phyloP scores from a whole-genome alignment of 2,113 vertebrate genomes.

The Channa maculata region DNA sequence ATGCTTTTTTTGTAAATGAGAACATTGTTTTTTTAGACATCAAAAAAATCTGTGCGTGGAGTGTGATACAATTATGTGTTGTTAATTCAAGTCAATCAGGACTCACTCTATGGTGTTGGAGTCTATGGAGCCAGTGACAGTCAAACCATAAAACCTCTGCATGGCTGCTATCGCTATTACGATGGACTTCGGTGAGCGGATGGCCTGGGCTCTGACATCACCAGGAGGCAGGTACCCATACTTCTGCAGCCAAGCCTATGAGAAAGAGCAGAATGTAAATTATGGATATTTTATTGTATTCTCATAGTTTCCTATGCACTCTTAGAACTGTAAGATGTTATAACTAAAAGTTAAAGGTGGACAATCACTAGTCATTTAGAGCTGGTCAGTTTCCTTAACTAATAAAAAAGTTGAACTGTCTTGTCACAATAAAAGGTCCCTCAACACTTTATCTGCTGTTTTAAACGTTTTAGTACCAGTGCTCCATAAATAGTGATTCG shows the following conservation, averaged over 20 bases:
- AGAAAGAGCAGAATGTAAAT: conserved; percentile 12
- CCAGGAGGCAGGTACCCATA: conserved; percentile 94
- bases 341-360: too few relatives aligned
- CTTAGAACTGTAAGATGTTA: too few relatives aligned
- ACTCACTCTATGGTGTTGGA: conserved; percentile 87
- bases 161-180: conserved; percentile 86
- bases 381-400: too few relatives aligned
- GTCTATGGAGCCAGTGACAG: conserved; percentile 87
- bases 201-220: conserved; percentile 88
- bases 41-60: too few relatives aligned
- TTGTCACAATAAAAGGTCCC: too few relatives aligned
- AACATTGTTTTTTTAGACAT: background rate
- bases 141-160: conserved; percentile 92
- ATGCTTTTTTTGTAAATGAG: background rate
- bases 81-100: background rate
- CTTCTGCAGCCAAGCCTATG: conserved; percentile 91
- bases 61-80: too few relatives aligned
- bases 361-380: too few relatives aligned
- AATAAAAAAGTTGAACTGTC: too few relatives aligned
- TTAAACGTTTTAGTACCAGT: too few relatives aligned
- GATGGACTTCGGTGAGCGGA: conserved; percentile 89
- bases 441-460: too few relatives aligned
- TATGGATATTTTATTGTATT: background rate
- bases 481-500: too few relatives aligned
- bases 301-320: too few relatives aligned